These are phyloP conservation scores for Tenthredo notha DNA, from an alignment of 2,888 invertebrate genomes.

Conservation along the genomic window DNA sequence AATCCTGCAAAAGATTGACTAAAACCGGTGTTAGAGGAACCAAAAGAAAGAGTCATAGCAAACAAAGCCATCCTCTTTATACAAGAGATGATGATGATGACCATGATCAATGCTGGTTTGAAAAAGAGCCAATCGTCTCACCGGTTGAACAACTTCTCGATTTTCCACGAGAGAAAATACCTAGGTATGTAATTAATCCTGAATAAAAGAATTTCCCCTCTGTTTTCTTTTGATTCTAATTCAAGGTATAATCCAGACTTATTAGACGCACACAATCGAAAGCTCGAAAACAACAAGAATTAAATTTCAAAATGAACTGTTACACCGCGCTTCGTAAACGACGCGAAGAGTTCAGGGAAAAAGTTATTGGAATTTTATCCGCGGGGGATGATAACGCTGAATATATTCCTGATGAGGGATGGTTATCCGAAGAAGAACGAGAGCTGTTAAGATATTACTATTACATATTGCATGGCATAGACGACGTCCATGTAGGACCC, in stretches of 20 bases:
- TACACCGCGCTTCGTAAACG: slow-evolving; percentile 87
- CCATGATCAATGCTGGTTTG: not conserved
- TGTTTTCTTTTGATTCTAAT: not conserved
- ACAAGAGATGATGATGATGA: not conserved
- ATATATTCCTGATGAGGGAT: slow-evolving; percentile 17
- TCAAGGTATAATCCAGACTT: slow-evolving; percentile 48
- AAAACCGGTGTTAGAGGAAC: not conserved
- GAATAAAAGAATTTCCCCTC: not conserved
- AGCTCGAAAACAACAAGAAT: slow-evolving; percentile 61
- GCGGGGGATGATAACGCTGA: slow-evolving; percentile 55
- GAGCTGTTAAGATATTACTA: slow-evolving; percentile 92
- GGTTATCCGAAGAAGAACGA: slow-evolving; percentile 81
- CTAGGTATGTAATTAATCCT: slow-evolving; percentile 52
- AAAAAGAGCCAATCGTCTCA: slow-evolving; percentile 50
- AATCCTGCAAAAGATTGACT: not conserved
- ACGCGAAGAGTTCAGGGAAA: slow-evolving; percentile 90
- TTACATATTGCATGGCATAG: slow-evolving; percentile 94
- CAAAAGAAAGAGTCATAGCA: slow-evolving; percentile 20
- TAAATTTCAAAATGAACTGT: slow-evolving; percentile 78
- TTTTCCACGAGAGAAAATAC: slow-evolving; percentile 50
- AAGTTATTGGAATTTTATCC: slow-evolving; percentile 87
- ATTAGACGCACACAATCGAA: slow-evolving; percentile 55
- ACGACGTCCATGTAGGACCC: slow-evolving; percentile 93
- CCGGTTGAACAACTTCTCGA: slow-evolving; percentile 39
- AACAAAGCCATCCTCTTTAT: not conserved